Base-by-base conservation (phyloP, 2,888 invertebrate species). In the Microplitis deprimator region DNA sequence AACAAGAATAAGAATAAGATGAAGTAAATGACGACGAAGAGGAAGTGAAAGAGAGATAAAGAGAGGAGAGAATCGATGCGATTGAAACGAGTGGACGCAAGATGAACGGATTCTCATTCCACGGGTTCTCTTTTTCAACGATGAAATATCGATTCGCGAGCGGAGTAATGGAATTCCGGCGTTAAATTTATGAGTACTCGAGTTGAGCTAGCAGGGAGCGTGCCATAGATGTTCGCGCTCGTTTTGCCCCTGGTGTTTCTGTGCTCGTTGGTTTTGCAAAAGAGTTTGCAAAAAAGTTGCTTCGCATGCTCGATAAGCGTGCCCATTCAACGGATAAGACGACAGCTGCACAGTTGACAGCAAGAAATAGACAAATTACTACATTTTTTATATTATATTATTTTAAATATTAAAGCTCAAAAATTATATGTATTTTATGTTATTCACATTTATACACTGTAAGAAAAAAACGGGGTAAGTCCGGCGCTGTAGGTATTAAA, bases 111-210 rank as follows among this genome's bases (percentile, higher is more conserved):
- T 75, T 77, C 65, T 59, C 64, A 73, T 20, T 60, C 68, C 70
- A 20, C 29, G 29, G 29, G 29, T 29, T 79, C 69, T 75, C 74
- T 80, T 80, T 83, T 81, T 74, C 76, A 79, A 38, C 79, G 81
- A 80, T 83, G 83, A 84, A 84, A 83, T 85, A 86, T 86, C 84
- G 85, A 85, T 86, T 83, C 82, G 81, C 74, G 78, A 81, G 73
- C 75, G 79, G 84, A 84, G 85, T 86, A 87, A 87, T 86, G 85
- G 87, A 86, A 87, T 86, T 86, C 85, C 85, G 85, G 84, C 84
- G 83, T 83, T 83, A 84, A 87, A 87, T 87, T 88, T 87, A 86
- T 86, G 86, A 87, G 84, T 80, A 79, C 79, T 82, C 74, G 77
- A 79, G 50, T 50, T 50, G 50, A 13, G 50, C 13, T 50, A 13